Conservation (phyloP, 2,113 vertebrate genomes). For the Leptobrachium ailaonicum region DNA sequence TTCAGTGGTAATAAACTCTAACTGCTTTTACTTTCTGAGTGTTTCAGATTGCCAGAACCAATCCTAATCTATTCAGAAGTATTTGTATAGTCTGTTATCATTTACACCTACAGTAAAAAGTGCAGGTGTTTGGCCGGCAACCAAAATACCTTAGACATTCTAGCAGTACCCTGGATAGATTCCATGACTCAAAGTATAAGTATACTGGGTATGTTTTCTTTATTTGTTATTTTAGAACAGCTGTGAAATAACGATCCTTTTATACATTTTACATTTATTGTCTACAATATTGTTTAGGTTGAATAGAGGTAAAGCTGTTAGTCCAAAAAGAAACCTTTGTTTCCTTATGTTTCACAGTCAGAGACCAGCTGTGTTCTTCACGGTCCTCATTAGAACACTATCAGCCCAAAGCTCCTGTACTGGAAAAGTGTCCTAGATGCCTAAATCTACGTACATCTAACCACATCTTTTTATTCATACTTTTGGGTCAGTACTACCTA, state of each 20-base stretch:
- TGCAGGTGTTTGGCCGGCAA: conserved; percentile 60
- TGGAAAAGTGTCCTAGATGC: conserved; percentile 51
- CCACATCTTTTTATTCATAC: too few relatives aligned
- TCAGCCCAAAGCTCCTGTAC: conserved; percentile 51
- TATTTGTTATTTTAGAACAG: conserved; percentile 48
- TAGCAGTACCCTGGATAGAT: conserved; percentile 33
- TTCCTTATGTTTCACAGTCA: conserved; percentile 53
- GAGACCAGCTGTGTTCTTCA: conserved; percentile 49
- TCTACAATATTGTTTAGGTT: conserved; percentile 43
- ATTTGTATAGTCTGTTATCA: conserved; percentile 15
- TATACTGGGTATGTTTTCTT: conserved; percentile 1
- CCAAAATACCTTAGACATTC: conserved; percentile 34
- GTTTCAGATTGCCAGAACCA: conserved; percentile 15
- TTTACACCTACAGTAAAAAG: conserved; percentile 28
- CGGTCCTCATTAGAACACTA: conserved; percentile 20
- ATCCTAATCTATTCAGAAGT: conserved; percentile 16
- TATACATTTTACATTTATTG: conserved; percentile 9
- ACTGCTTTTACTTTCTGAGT: background rate
- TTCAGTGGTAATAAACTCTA: background rate
- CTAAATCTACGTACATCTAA: too few relatives aligned
- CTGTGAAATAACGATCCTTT: conserved; percentile 53
- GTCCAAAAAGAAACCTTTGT: conserved; percentile 50
- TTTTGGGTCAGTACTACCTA: too few relatives aligned
- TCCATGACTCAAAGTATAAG: background rate
- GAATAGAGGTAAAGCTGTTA: conserved; percentile 25